phyloP scores from a whole-genome alignment of 53 echinoderm and acorn worm genomes.

The Paracentrotus lividus region DNA sequence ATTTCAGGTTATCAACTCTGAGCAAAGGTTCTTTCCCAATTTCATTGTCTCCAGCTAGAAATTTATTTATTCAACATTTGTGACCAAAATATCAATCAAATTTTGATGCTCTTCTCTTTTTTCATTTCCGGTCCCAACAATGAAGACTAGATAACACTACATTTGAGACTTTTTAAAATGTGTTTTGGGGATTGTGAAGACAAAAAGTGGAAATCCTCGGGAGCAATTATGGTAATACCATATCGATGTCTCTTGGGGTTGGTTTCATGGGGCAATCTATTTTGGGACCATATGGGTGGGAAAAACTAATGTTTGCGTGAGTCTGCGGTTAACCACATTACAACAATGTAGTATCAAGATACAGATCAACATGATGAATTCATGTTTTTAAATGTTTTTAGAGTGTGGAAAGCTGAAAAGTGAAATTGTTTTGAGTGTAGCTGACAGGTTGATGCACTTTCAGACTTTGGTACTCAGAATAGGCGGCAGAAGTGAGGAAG shows the following conservation, averaged over 20 bases:
- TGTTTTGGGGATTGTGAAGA: not conserved
- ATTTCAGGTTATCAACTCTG: not conserved
- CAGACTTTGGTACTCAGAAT: not conserved
- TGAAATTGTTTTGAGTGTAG: not conserved
- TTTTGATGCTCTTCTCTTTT: not conserved
- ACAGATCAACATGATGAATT: not conserved
- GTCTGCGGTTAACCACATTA: slow-evolving; percentile 4
- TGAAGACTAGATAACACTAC: not conserved
- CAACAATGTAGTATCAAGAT: not conserved
- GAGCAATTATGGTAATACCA: not conserved
- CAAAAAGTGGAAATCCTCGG: not conserved
- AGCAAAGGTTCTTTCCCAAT: not conserved
- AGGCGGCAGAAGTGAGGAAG: not conserved
- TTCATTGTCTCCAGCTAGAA: not conserved
- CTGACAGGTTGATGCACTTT: slow-evolving; percentile 38
- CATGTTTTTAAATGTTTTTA: not conserved
- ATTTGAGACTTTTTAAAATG: not conserved
- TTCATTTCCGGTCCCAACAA: not conserved
- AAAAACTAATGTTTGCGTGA: slow-evolving; percentile 22
- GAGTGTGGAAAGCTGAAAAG: not conserved
- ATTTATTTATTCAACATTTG: no score
- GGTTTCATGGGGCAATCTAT: slow-evolving; percentile 23
- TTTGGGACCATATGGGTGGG: slow-evolving; percentile 7
- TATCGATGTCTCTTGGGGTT: not conserved
- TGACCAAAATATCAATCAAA: not conserved